Evolutionary conservation across 2,888 invertebrate species (phyloP).

Genomic region (Platypus cylindrus): DNA sequence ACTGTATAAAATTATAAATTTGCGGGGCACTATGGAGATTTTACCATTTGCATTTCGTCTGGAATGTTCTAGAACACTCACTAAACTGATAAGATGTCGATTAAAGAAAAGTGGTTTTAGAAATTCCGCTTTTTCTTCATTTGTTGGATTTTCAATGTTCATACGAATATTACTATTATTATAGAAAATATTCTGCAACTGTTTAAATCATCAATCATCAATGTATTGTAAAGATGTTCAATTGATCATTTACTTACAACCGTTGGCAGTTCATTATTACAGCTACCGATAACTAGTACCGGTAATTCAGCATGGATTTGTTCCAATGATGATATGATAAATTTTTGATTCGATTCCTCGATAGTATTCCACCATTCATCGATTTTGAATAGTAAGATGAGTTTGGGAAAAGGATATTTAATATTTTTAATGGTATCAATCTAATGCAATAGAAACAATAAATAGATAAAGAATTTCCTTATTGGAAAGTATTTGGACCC

Average conservation of each 20-base stretch:
- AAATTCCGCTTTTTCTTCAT: slow-evolving; percentile 27
- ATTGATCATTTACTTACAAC: too few species aligned
- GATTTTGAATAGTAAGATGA: slow-evolving; percentile 28
- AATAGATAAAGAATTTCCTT: too few species aligned
- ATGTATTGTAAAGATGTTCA: too few species aligned
- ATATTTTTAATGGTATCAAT: slow-evolving; percentile 17
- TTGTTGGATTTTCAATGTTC: slow-evolving; percentile 28
- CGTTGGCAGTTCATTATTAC: slow-evolving; percentile 26
- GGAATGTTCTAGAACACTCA: slow-evolving; percentile 16
- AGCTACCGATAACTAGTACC: slow-evolving; percentile 30
- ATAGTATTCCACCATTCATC: slow-evolving; percentile 33
- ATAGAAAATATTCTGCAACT: slow-evolving; percentile 30
- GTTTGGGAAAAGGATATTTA: slow-evolving; percentile 27
- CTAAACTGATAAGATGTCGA: slow-evolving; percentile 19
- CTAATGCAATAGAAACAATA: too few species aligned
- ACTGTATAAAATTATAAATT: too few species aligned
- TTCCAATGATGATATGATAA: slow-evolving; percentile 27
- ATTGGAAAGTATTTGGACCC: too few species aligned
- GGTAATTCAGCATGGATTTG: slow-evolving; percentile 32
- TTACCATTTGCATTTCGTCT: slow-evolving; percentile 12
- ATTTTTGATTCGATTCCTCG: slow-evolving; percentile 26
- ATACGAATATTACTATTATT: slow-evolving; percentile 27
- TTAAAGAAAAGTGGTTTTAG: slow-evolving; percentile 30
- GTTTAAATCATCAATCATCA: too few species aligned
- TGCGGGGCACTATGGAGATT: too few species aligned